Evolutionary conservation across 2,113 vertebrate species (phyloP).

Genomic region (Pygoscelis antarcticus): DNA sequence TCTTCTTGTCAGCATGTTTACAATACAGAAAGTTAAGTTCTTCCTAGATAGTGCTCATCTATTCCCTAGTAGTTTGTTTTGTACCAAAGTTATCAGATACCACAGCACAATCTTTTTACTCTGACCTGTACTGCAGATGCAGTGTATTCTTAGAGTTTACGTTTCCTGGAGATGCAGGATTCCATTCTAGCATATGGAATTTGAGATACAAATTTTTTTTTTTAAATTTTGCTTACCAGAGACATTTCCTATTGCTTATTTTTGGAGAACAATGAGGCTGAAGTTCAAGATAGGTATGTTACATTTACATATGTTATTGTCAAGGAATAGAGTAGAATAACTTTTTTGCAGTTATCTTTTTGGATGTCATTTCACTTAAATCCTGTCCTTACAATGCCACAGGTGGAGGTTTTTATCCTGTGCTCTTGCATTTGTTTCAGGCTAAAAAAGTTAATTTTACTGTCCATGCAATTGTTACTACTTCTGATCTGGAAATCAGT

Average conservation of each 20-base stretch:
- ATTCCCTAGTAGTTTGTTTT: background rate
- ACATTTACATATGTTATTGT: background rate
- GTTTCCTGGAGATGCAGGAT: background rate
- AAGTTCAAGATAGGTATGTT: background rate
- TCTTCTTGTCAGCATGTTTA: background rate
- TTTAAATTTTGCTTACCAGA: background rate
- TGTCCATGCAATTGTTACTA: conserved; percentile 86
- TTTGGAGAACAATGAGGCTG: background rate
- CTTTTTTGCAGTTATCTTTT: background rate
- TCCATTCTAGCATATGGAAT: background rate
- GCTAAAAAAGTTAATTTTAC: conserved; percentile 76
- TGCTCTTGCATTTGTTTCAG: conserved; percentile 66
- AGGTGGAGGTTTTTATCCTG: background rate
- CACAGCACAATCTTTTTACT: background rate
- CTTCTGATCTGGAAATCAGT: conserved; percentile 85
- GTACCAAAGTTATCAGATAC: background rate
- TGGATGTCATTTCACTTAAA: background rate
- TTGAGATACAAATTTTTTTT: background rate
- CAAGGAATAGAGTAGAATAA: background rate
- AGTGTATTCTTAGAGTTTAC: background rate
- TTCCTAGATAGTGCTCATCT: background rate
- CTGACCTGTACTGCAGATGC: background rate
- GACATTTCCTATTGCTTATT: background rate
- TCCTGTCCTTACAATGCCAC: background rate
- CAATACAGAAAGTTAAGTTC: background rate